Base-by-base conservation (phyloP, 1,140 invertebrate species). In the Lordiphosa collinella region DNA sequence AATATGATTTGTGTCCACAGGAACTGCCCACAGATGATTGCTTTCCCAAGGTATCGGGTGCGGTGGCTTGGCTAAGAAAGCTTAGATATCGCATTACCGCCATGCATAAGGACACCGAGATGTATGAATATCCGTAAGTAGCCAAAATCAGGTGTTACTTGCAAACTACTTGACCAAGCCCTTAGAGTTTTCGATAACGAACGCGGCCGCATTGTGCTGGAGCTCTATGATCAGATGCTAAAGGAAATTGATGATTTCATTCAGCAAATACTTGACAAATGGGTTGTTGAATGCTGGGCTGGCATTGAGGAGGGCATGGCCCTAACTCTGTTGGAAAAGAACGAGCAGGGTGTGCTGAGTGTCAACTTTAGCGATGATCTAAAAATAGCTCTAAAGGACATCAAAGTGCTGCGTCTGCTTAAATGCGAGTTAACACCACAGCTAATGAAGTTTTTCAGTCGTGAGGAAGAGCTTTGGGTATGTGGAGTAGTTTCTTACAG, bases 391-490 rank as follows among this genome's bases (percentile, higher is more conserved):
- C 46, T 88, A 2, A 84, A 86, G n/a, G 75, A 88, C 34, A 80
- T 73, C 1, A 79, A 79, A 56, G 53, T 71, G 1, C 41, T 86
- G 9, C 63, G 63, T 0, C 29, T 78, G 10, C 53, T 88, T 8
- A 62, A 63, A 5, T 71, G 56, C 12, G 67, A 73, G 4, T 38
- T 88, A 7, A 62, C 71, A 0, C 53, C 58, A 9, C 49, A 70
- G 7, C 41, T 82, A 3, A 31, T 88, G 9, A 79, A 90, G 41
- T 80, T 92, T 18, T 90, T 91, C 2, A 63, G 87, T 18, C 89
- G 90, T 67, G 92, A 90, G 0, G 50, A 89, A n/a, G 74, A 90
- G 12, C 71, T 93, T 1, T 92, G 89, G 73, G 82, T 85, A 32
- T 9, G 41, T 37, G n/a, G 5, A 7, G 22, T 25, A 25, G 22